Base-by-base conservation (phyloP, 2,113 vertebrate species). In the Empidonax alnorum region DNA sequence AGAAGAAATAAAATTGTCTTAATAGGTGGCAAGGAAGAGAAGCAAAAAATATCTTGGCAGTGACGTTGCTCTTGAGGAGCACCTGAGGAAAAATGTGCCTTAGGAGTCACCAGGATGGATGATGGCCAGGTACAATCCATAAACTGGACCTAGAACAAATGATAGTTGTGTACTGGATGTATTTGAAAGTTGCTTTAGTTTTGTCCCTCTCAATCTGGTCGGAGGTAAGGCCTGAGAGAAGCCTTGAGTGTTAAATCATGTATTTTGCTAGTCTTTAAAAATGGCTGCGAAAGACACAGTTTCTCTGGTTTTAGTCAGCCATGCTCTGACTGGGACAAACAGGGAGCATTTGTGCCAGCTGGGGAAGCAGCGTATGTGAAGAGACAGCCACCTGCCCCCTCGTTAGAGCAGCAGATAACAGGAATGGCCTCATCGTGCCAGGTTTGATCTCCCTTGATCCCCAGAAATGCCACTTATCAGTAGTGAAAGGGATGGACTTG, bases 401-500 rank as follows among this genome's bases (percentile, higher is more conserved):
- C 5, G 4, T 73, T 47, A 73, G 68, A 78, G 59, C 63, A 86
- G 79, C 75, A 80, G 46, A 39, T 41, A 83, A 55, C 0, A 0
- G 52, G 42, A 59, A 42, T 23, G 37, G 62, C 58, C 52, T 78
- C 31, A 63, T 41, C 37, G 7, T 8, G 25, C 41, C 42, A 41
- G 41, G 14, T 28, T 71, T 2, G 7, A 20, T 77, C 61, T 37
- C 22, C 11, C 28, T 67, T 2, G 7, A 14, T 74, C 65, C 28
- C 24, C 13, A 78, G 35, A 24, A 39, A 6, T 22, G 28, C 30
- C n/a, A n/a, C 1, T 0, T 79, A 58, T 49, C 58, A 3, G 0
- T 14, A 33, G 46, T 30, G 28, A 67, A 63, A 42, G 0, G 3
- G 4, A 31, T 0, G 0, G n/a, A 8, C 74, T 59, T 66, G 21